These are phyloP conservation scores for Ectemnius lituratus DNA, from an alignment of 2,888 invertebrate genomes.

Conservation along the genomic window DNA sequence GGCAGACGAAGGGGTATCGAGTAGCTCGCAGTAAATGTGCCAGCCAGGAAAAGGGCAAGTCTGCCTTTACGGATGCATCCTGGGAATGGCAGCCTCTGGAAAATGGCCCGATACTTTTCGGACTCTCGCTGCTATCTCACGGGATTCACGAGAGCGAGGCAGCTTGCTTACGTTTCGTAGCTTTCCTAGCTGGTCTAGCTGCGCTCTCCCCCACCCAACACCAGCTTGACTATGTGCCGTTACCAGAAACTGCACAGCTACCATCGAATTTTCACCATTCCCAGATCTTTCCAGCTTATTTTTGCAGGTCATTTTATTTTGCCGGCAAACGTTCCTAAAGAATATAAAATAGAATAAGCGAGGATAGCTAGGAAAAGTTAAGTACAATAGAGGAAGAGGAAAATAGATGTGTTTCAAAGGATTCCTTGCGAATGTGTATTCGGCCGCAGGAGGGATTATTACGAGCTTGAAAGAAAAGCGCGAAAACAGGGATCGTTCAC, in stretches of 20 bases:
- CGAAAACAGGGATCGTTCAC: constrained; percentile 10
- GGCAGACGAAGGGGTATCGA: constrained; percentile 46
- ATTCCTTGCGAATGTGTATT: too few species aligned
- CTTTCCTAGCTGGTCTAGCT: constrained; percentile 8
- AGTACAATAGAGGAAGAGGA: too few species aligned
- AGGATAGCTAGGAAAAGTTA: too few species aligned
- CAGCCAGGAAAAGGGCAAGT: constrained; percentile 43
- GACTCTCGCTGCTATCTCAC: constrained; percentile 12
- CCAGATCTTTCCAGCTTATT: too few species aligned
- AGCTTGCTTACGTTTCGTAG: constrained; percentile 18
- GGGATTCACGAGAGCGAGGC: constrained; percentile 13
- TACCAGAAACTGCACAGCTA: too few species aligned
- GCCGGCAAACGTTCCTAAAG: too few species aligned
- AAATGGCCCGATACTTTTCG: constrained; percentile 50
- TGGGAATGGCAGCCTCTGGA: constrained; percentile 47
- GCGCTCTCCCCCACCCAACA: background rate
- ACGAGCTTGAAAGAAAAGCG: background rate
- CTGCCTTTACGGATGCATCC: constrained; percentile 43
- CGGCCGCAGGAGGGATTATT: too few species aligned
- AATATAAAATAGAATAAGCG: too few species aligned
- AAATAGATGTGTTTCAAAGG: too few species aligned
- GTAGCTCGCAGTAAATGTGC: constrained; percentile 45
- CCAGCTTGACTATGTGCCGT: too few species aligned
- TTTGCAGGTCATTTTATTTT: too few species aligned
- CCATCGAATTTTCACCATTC: too few species aligned